Conservation (phyloP, 2,888 invertebrate species). For the Cryptops parisi region DNA sequence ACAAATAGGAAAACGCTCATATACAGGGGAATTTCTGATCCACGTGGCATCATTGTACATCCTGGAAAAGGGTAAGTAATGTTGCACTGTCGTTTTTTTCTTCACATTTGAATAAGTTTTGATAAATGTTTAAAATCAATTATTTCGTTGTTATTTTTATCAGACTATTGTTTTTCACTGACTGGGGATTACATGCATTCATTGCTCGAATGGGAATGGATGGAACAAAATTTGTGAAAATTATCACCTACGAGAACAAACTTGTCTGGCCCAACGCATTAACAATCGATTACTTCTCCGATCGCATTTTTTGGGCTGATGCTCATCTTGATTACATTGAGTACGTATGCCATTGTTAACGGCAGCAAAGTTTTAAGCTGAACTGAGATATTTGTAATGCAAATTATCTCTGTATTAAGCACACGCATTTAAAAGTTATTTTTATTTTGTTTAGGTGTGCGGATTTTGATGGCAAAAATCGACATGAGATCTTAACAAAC, state of each 20-base stretch:
- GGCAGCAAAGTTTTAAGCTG: not conserved
- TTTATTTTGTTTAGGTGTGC: constrained; percentile 41
- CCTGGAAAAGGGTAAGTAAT: constrained; percentile 67
- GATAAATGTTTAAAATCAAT: not conserved
- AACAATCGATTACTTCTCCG: constrained; percentile 90
- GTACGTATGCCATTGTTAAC: constrained; percentile 27
- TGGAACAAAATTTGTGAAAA: constrained; percentile 73
- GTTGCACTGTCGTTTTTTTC: not conserved
- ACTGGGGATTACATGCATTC: constrained; percentile 79
- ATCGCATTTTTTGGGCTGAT: constrained; percentile 93
- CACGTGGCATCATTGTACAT: constrained; percentile 85
- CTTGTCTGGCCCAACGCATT: constrained; percentile 98
- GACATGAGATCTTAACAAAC: constrained; percentile 54
- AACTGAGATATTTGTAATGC: not conserved
- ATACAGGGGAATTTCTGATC: constrained; percentile 67
- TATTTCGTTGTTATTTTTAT: constrained; percentile 6
- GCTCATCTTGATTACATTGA: constrained; percentile 97
- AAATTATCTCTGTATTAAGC: not conserved
- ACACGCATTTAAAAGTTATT: too few relatives aligned
- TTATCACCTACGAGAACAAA: constrained; percentile 81
- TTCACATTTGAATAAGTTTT: not conserved
- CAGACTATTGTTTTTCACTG: constrained; percentile 68
- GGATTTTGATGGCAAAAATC: constrained; percentile 78
- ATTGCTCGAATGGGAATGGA: constrained; percentile 97
- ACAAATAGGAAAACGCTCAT: constrained; percentile 76